These are phyloP conservation scores for Sipha flava DNA, from an alignment of 1,140 invertebrate genomes.

Conservation along the genomic window DNA sequence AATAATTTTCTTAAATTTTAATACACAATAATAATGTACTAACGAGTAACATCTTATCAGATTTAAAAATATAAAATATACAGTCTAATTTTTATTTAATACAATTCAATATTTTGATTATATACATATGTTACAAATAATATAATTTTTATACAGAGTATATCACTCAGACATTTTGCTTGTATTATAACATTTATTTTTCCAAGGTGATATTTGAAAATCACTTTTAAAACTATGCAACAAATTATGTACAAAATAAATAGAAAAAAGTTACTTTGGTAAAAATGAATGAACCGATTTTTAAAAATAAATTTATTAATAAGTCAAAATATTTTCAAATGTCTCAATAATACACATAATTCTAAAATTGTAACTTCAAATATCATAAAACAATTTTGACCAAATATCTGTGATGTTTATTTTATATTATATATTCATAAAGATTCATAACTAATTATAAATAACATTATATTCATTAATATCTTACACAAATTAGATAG, in stretches of 20 bases:
- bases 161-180: not conserved
- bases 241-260: not conserved
- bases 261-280: not conserved
- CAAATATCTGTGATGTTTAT: too few species aligned
- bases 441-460: not conserved
- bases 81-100: constrained; percentile 7
- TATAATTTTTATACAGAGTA: not conserved
- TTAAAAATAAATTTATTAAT: not conserved
- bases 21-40: constrained; percentile 2
- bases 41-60: constrained; percentile 8
- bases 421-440: not conserved
- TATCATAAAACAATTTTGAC: not conserved
- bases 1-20: constrained; percentile 7
- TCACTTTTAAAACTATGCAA: not conserved
- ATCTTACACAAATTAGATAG: not conserved
- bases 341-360: not conserved
- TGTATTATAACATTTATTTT: not conserved
- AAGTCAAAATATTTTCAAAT: not conserved
- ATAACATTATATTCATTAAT: not conserved
- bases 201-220: not conserved
- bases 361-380: not conserved
- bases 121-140: constrained; percentile 9
- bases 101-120: constrained; percentile 7
- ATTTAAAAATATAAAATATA: constrained; percentile 22
- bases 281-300: not conserved